These are phyloP conservation scores for Nephrocerus scutellatus DNA, from an alignment of 2,888 invertebrate species.

Conservation along the genomic window DNA sequence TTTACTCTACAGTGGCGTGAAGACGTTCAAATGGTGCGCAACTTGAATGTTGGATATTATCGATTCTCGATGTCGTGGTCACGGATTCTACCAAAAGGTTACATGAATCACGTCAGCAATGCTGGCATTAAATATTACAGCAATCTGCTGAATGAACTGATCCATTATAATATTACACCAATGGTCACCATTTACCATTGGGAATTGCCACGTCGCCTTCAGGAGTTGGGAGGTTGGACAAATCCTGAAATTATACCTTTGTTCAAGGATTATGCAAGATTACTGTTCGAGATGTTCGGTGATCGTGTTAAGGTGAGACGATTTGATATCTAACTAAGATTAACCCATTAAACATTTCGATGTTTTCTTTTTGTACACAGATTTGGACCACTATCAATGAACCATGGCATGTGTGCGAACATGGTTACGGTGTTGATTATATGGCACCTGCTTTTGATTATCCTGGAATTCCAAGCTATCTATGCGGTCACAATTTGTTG, in stretches of 20 bases:
- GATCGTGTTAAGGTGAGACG: slow-evolving; percentile 52
- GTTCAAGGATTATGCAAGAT: slow-evolving; percentile 58
- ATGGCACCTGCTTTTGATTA: slow-evolving; percentile 56
- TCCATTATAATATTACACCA: slow-evolving; percentile 60
- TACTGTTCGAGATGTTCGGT: slow-evolving; percentile 57
- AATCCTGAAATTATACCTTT: slow-evolving; percentile 59
- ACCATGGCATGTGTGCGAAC: slow-evolving; percentile 52
- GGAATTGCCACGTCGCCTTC: slow-evolving; percentile 61
- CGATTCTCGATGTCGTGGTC: slow-evolving; percentile 72
- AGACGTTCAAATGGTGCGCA: slow-evolving; percentile 57
- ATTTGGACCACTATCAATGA: slow-evolving; percentile 75
- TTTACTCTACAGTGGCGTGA: slow-evolving; percentile 49
- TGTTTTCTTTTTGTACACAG: slow-evolving; percentile 16
- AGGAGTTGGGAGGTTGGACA: slow-evolving; percentile 62
- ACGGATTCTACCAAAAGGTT: slow-evolving; percentile 64
- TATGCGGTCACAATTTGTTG: slow-evolving; percentile 64
- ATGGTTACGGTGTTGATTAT: slow-evolving; percentile 51
- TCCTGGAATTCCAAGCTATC: slow-evolving; percentile 59
- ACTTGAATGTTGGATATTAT: slow-evolving; percentile 60
- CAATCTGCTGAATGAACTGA: slow-evolving; percentile 63
- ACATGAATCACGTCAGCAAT: slow-evolving; percentile 58
- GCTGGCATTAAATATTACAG: slow-evolving; percentile 71
- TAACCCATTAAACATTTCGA: not conserved
- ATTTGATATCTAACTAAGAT: not conserved
- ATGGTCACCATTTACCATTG: slow-evolving; percentile 67